Conservation (phyloP, 1,140 invertebrate species). For the Agraylea sexmaculata region DNA sequence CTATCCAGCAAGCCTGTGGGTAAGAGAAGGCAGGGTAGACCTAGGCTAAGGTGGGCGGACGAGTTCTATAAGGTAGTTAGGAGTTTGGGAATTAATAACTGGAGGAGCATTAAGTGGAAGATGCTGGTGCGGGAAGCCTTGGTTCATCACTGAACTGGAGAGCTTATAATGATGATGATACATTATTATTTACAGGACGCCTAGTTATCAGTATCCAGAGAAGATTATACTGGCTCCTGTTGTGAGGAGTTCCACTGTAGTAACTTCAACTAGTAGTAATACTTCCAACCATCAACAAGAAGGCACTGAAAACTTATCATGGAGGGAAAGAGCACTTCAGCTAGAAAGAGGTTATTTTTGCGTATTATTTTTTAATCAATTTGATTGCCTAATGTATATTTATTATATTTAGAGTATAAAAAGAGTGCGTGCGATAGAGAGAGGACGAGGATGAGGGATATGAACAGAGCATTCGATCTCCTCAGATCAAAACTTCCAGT, state of each 20-base stretch:
- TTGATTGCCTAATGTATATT: not conserved
- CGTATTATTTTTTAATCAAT: not conserved
- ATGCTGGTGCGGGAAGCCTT: too few species aligned
- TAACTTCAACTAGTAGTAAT: slow-evolving; percentile 24
- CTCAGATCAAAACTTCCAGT: slow-evolving; percentile 65
- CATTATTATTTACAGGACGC: too few species aligned
- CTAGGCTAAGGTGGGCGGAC: too few species aligned
- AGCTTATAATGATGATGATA: too few species aligned
- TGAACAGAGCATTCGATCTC: slow-evolving; percentile 76
- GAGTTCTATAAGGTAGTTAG: too few species aligned
- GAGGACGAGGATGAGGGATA: slow-evolving; percentile 73
- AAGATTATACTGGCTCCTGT: slow-evolving; percentile 22
- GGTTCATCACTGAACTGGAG: too few species aligned
- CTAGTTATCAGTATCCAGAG: too few species aligned
- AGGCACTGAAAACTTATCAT: slow-evolving; percentile 35
- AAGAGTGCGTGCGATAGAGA: slow-evolving; percentile 77
- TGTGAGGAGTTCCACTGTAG: slow-evolving; percentile 5
- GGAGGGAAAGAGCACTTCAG: slow-evolving; percentile 44
- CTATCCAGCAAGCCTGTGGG: too few species aligned
- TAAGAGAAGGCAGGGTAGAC: too few species aligned
- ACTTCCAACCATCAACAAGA: slow-evolving; percentile 31
- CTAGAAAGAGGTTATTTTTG: slow-evolving; percentile 39
- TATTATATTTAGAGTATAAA: slow-evolving; percentile 56
- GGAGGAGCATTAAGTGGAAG: too few species aligned
- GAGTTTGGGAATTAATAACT: too few species aligned